phyloP scores from a whole-genome alignment of 2,113 vertebrate genomes.

The Telmatochromis sp. region DNA sequence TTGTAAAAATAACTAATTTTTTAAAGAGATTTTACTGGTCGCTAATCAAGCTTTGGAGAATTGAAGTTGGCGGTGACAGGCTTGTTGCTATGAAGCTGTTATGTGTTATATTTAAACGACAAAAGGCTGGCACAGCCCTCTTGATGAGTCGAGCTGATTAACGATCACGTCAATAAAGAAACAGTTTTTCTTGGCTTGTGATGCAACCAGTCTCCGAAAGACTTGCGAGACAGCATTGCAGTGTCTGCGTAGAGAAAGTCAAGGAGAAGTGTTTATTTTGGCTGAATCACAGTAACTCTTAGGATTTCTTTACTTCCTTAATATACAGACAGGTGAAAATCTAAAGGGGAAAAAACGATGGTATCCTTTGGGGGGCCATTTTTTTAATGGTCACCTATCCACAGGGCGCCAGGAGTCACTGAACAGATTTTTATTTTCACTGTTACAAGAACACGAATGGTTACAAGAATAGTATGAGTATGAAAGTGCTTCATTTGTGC shows the following conservation, averaged over 20 bases:
- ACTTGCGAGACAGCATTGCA: background rate
- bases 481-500: background rate
- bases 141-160: background rate
- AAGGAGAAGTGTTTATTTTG: background rate
- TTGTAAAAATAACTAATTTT: rapidly evolving
- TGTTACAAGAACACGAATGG: background rate
- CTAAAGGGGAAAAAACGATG: background rate
- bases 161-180: background rate
- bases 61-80: background rate
- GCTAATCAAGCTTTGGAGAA: background rate
- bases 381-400: background rate
- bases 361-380: rapidly evolving
- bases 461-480: background rate
- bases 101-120: background rate
- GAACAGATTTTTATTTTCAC: background rate
- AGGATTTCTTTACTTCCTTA: background rate
- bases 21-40: background rate
- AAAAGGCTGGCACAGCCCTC: background rate
- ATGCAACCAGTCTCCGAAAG: background rate
- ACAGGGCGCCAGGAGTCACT: background rate
- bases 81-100: background rate
- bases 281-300: background rate
- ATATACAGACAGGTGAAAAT: background rate
- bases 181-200: background rate
- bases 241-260: background rate